Base-by-base conservation (phyloP, 2,113 vertebrate genomes). In the Stictonetta naevosa region DNA sequence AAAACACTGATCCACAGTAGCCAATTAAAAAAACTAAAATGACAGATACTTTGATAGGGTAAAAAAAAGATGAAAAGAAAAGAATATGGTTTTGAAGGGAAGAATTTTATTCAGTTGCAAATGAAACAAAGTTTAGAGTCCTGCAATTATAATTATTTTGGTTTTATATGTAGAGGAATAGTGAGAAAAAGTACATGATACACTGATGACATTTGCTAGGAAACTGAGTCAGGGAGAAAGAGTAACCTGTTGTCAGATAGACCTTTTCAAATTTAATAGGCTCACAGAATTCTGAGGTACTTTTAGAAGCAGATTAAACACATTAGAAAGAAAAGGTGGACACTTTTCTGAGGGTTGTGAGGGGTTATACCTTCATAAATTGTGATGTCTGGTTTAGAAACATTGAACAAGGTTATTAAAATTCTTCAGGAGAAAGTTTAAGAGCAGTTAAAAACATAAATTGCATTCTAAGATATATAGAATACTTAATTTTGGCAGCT, bases 401-500 rank as follows among this genome's bases (percentile, higher is more conserved):
- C 17, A 34, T 67, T 80, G 46, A 81, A 83, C 20, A 63, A 77
- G 9, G 14, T 77, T 80, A 59, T 86, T 80, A 88, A 78, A 90
- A 92, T 75, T 68, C 26, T 84, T 78, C 81, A 22, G 22, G 84
- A 55, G 19, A 88, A 86, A 69, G 16, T 58, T 79, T 78, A 90
- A 78, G 31, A 73, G 25, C 42, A 95, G 46, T 76, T 93, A 73
- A 86, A 89, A 95, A 55, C 31, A 79, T 3, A 90, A 82, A 82
- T 55, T 74, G 5, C 13, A 34, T 80, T 82, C 38, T 83, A 67
- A 80, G 36, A 76, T 46, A 68, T 23, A 64, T 28, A 67, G 83
- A 92, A 95, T 69, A 75, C 6, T 74, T 78, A 55, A 83, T 93
- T 93, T 95, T 85, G 68, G 58, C 80, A 93, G 42, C 13, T 73